Base-by-base conservation (phyloP, 2,113 vertebrate genomes). In the Cygnus buccinator region DNA sequence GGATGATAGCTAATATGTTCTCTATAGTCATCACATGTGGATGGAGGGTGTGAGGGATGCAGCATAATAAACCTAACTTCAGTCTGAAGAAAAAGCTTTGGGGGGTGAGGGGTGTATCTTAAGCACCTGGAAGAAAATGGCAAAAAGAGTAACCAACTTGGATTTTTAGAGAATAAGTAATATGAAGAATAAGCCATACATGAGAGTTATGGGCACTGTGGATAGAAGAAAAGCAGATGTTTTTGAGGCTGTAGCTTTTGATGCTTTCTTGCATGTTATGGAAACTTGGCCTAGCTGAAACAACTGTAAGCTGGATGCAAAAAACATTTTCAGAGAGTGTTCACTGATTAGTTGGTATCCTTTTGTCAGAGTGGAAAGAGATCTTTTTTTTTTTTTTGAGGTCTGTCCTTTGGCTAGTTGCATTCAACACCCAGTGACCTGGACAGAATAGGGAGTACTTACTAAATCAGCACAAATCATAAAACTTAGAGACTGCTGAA, bases 221-320 rank as follows among this genome's bases (percentile, higher is more conserved):
- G 22, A 72, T 1, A 61, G 41, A 85, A 90, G 82, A 76, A 95
- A 92, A 76, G 76, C 92, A 94, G 65, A 57, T 89, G 66, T 72
- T 52, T 52, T 39, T 84, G 52, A 67, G 31, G 39, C 57, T 75
- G 28, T 54, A 71, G 25, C 57, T 84, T 89, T 75, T 82, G n/a
- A 35, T 82, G 37, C n/a, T 78, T 28, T 68, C 70, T 81, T 91
- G 57, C 23, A 22, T 44, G 68, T 93, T 91, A 50, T 22, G 70
- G 84, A 93, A 92, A 78, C 37, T 74, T 91, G 81, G 65, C 66
- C 77, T 94, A 81, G 25, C 25, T 1, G 2, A 89, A 94, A 67
- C 41, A 63, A 29, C 46, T 63, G 12, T 29, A 59, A 94, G 16
- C 11, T 80, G 26, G 41, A 77, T 80, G 52, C 72, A 37, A 37